Base-by-base conservation (phyloP, 2,113 vertebrate genomes). In the Serilophus lunatus region DNA sequence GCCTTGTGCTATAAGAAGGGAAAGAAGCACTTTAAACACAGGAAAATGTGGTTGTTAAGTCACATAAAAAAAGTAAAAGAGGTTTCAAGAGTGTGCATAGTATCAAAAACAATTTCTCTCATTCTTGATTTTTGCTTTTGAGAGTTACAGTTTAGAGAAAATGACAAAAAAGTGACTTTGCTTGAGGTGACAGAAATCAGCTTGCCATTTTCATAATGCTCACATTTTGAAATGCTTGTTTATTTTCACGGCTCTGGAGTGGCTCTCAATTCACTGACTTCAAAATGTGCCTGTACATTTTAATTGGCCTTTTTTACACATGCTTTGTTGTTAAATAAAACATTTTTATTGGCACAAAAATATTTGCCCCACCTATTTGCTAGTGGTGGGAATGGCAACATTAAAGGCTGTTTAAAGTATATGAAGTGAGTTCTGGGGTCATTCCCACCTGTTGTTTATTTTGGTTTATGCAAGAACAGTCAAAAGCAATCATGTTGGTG, bases 391-490 rank as follows among this genome's bases (percentile, higher is more conserved):
- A 96, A 95, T 0, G 8, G 86, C 88, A 88, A 88, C 42, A 61
- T 69, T 76, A 94, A 96, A 93, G 63, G 80, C 61, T 82, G 72
- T 82, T 88, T 85, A 42, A 95, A 96, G 88, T 83, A 77, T 16
- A 66, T 77, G 36, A 36, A 92, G 57, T 56, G 81, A 77, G 54
- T 92, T 96, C 85, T 92, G 60, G 65, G 81, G 79, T 96, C 64
- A 68, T 88, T 92, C 31, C 42, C 90, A 94, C 91, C 89, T 96
- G 90, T 91, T 97, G 51, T 63, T 98, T 96, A 33, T 96, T 96
- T 94, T 95, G 47, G 69, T 88, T 96, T 92, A 60, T 95, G 61
- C 31, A 86, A 95, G 77, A 93, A 53, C 79, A 92, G 44, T 82
- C 76, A 90, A 93, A 88, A 96, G 31, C n/a, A 78, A 74, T 93